Base-by-base conservation (phyloP, 2,888 invertebrate species). In the Dryocosmus kuriphilus region DNA sequence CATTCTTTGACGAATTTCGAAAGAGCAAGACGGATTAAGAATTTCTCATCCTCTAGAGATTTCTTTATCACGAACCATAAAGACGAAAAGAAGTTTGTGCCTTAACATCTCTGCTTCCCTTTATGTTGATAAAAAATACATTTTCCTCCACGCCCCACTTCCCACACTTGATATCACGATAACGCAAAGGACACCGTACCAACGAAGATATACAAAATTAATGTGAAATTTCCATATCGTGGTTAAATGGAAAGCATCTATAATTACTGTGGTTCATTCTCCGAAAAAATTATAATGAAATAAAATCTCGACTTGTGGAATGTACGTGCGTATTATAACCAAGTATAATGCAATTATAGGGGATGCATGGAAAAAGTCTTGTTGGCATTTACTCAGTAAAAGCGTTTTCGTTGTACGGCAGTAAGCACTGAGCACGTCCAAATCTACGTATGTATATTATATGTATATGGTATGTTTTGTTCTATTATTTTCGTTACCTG, bases 321-420 rank as follows among this genome's bases (percentile, higher is more conserved):
- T 61, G 62, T 60, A 77, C 63, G 63, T 62, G 73, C 24, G 27
- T 61, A 73, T 76, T 76, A 74, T 71, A 78, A 81, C 77, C 67
- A 76, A 77, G 71, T 63, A 60, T 73, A 74, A 74, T 77, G 79
- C 78, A 79, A 82, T 82, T 82, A 81, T 38, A 65, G 41, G 16
- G 38, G 24, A 65, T 24, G 65, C 65, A 38, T 41, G 41, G 65
- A 38, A 41, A 65, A 38, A 65, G 41, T 41, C 38, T 24, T 65
- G 16, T 16, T 38, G 22, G 24, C 27, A 38, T 65, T 24, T 24
- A 24, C 65, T 38, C 65, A 22, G 38, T 22, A 4, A 6, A 35
- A 35, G 14, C n/a, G 22, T 22, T 32, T n/a, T 63, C 22, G 22
- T 38, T 4, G 24, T 41, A 57, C 24, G 2, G 14, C 9, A 24